Evolutionary conservation across 2,113 vertebrate genomes (phyloP), one percentile per base, ranked within the genome.

Genomic region (Xiphophorus maculatus): DNA sequence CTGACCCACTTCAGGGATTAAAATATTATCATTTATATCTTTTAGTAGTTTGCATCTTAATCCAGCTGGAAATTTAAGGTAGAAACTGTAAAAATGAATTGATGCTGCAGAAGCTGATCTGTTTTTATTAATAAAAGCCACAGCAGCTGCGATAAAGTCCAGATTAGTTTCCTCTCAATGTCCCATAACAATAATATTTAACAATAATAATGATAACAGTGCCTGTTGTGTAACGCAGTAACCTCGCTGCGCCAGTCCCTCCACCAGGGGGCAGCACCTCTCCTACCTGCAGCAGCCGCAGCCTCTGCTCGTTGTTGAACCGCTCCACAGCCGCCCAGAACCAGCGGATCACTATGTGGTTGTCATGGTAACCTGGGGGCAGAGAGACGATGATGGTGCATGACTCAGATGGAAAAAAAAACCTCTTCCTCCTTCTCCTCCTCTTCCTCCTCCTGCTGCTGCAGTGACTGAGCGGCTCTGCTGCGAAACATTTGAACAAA

Each of bases 261-360:
- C 90, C 88, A 88, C 89, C 73, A 0, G 74, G 68, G 37, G 87
- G 88, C 87, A 82, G 63, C 77, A 71, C 74, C 73, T 0, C 77
- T 35, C 58, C 5, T 92, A 99, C 98, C 97, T 99, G 98, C 91
- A 99, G 86, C 86, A 99, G 94, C 88, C 98, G 94, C 13, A 99
- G 94, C 79, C 97, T 96, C 84, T 99, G 98, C 85, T 99, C 98
- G 76, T 99, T 99, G 94, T 99, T 99, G 94, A 99, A 99, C 86
- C 97, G 95, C 90, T 99, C 98, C 86, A 99, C 98, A 66, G 98
- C 98, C 32, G 96, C 97, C 98, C 98, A 99, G 93, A 99, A 99
- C 98, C 98, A 99, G 87, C 98, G 96, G 81, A 99, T 98, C 81
- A 99, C 98, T 69, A 99, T 97, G 90, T 99, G 98, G 95, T 96